Conservation (phyloP, 2,113 vertebrate genomes). For the Ceuthmochares aereus region DNA sequence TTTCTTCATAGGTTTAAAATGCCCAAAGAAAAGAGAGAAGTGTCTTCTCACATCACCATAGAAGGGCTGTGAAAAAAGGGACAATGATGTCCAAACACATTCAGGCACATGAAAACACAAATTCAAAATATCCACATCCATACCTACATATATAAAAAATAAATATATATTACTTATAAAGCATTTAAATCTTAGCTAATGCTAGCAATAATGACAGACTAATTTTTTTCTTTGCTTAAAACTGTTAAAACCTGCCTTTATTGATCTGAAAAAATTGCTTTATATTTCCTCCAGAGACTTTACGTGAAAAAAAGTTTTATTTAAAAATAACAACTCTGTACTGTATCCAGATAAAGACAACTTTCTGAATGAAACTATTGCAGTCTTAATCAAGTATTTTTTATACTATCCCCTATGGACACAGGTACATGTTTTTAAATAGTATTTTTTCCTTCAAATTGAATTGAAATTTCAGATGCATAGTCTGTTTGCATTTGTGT, state of each 20-base stretch:
- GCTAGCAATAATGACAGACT: not conserved
- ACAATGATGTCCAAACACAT: rapidly evolving
- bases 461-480: slow-evolving; percentile 52
- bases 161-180: not conserved
- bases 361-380: not conserved
- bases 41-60: slow-evolving; percentile 10
- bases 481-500: slow-evolving; percentile 61
- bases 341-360: not conserved
- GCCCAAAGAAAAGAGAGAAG: slow-evolving; percentile 32
- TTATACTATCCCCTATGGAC: not conserved
- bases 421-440: not conserved
- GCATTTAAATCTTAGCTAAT: not conserved
- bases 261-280: not conserved
- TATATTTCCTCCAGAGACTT: not conserved
- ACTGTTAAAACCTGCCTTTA: not conserved
- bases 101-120: not conserved
- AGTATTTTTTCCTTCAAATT: slow-evolving; percentile 25
- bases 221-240: not conserved
- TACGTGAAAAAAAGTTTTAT: not conserved
- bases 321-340: not conserved
- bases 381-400: not conserved
- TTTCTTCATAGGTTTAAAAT: slow-evolving; percentile 44
- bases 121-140: not conserved
- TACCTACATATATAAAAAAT: not conserved
- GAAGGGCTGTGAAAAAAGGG: not conserved